Base-by-base conservation (phyloP, 2,113 vertebrate genomes). In the Falco punctatus region DNA sequence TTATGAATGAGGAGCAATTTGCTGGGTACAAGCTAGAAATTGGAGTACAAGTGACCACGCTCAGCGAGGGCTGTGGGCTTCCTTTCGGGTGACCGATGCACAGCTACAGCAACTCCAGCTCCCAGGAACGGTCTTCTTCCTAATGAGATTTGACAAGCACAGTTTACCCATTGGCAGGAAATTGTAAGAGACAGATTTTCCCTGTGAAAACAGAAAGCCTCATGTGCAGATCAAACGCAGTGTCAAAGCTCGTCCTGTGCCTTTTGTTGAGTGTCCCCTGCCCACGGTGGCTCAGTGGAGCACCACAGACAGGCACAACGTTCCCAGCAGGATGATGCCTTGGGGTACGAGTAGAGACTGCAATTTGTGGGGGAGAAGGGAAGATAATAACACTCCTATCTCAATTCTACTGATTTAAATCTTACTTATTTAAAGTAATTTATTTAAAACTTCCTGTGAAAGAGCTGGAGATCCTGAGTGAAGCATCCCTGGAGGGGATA, bases 111-210 rank as follows among this genome's bases (percentile, higher is more conserved):
- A 75, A 59, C 57, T 5, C n/a, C 92, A 74, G 44, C 79, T 86
- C 73, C 62, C 16, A 21, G 91, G 83, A 82, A 51, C 0, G 1
- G 40, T 22, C 84, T 85, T 85, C 44, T 52, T 52, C 92, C 92
- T 96, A 96, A 96, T 5, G 2, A 88, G 67, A 65, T 81, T 38
- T 96, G 96, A 97, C 93, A 97, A 64, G 15, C n/a, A 57, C 71
- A 15, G 58, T 93, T 95, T 95, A 87, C 59, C 91, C 96, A 49
- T 20, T 22, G 57, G 82, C 70, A 61, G 86, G 80, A 88, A 96
- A 94, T 91, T 42, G 79, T 40, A 93, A 59, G 0, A 48, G 86
- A 71, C 74, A 89, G 92, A 91, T 85, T 96, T 85, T 94, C 72
- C 80, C 67, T 4, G 4, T 27, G 74, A 67, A 94, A 94, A 73